Evolutionary conservation across 2,888 invertebrate genomes (phyloP).

Genomic region (Rhopalosiphum nymphaeae): DNA sequence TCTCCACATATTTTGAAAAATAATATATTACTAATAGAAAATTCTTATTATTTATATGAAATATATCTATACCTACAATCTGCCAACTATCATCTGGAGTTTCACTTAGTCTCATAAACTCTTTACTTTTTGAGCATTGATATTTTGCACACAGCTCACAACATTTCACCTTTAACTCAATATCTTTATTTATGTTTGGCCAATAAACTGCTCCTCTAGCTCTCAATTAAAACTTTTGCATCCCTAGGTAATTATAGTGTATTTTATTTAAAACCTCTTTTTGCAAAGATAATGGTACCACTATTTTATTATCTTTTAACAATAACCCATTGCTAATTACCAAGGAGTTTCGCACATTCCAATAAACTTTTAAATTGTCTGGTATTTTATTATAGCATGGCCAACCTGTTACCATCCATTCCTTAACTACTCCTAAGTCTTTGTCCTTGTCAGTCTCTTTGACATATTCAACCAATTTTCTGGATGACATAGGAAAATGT

Average conservation of each 20-base stretch:
- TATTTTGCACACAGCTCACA: too few relatives aligned
- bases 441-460: neutral
- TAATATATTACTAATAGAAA: too few relatives aligned
- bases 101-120: too few relatives aligned
- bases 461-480: neutral
- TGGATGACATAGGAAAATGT: conserved; percentile 11
- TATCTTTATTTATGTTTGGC: too few relatives aligned
- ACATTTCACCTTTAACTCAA: too few relatives aligned
- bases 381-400: conserved; percentile 15
- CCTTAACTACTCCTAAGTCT: neutral
- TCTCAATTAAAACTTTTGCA: conserved; percentile 37
- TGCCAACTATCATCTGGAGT: too few relatives aligned
- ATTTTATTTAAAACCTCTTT: conserved; percentile 43
- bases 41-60: too few relatives aligned
- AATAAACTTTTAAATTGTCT: conserved; percentile 11
- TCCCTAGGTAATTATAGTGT: conserved; percentile 46
- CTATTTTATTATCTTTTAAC: conserved; percentile 29
- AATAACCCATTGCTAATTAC: conserved; percentile 32
- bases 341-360: conserved; percentile 12
- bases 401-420: neutral
- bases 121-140: too few relatives aligned
- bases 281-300: conserved; percentile 23
- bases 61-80: too few relatives aligned
- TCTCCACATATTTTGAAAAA: too few relatives aligned
- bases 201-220: conserved; percentile 39